Conservation (phyloP, 2,113 vertebrate species). For the Cryptotis parvus region DNA sequence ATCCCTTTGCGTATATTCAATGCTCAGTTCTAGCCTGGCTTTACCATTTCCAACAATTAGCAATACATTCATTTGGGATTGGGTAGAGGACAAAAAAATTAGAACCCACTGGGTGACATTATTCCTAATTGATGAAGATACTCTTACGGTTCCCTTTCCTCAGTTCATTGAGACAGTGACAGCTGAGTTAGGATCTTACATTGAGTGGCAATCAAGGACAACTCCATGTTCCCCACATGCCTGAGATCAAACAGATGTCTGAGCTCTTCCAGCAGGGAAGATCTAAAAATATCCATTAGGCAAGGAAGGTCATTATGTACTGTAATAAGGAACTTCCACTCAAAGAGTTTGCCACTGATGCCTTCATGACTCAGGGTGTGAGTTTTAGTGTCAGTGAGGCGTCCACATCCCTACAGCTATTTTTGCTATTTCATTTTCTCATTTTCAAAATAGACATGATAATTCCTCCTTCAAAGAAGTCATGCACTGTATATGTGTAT, state of each 20-base stretch:
- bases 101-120: neutral
- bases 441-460: neutral
- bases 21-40: too few species aligned
- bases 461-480: neutral
- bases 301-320: neutral
- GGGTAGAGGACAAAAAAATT: neutral
- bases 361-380: neutral
- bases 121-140: neutral
- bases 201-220: neutral
- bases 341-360: neutral
- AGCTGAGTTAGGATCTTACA: neutral
- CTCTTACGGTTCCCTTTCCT: neutral
- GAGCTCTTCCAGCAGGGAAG: neutral
- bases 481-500: too few species aligned
- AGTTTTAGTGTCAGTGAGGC: neutral
- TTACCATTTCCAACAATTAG: too few species aligned
- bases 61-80: neutral
- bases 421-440: neutral
- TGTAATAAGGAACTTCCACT: neutral
- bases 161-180: too few species aligned
- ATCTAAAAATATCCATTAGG: fast-evolving
- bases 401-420: neutral
- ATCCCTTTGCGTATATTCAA: too few species aligned
- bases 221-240: neutral
- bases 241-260: neutral